Evolutionary conservation across 2,888 invertebrate species (phyloP).

Genomic region (Trachelus iudaicus): DNA sequence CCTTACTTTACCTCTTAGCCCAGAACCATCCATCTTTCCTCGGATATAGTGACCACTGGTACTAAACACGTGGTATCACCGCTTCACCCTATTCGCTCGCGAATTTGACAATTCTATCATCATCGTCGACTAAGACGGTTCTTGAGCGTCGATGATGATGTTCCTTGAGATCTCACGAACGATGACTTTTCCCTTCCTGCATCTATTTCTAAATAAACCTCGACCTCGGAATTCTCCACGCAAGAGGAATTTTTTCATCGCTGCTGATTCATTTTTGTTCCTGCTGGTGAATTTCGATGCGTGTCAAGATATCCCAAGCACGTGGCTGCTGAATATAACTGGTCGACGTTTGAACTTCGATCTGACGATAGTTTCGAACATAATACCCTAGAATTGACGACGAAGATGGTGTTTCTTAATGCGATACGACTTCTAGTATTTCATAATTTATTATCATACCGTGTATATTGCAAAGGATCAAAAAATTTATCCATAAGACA

Average conservation of each 20-base stretch:
- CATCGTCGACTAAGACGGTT: not conserved
- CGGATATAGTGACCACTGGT: not conserved
- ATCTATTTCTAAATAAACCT: not conserved
- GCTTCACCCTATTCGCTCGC: not conserved
- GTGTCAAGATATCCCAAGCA: slow-evolving; percentile 27
- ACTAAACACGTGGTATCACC: not conserved
- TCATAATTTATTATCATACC: no score
- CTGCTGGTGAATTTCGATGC: not conserved
- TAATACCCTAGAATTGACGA: not conserved
- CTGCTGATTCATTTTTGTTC: slow-evolving; percentile 19
- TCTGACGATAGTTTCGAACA: not conserved
- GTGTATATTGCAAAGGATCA: no score
- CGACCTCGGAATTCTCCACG: not conserved
- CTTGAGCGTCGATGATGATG: not conserved
- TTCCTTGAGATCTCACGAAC: not conserved
- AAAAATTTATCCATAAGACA: no score
- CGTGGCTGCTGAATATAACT: slow-evolving; percentile 45
- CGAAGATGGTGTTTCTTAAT: not conserved
- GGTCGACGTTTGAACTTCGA: slow-evolving; percentile 36
- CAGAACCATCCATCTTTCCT: not conserved
- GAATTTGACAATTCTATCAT: not conserved
- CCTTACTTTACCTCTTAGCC: not conserved
- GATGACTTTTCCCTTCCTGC: not conserved
- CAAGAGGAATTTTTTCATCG: not conserved
- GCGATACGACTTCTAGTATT: not conserved